A percentile compares a stretch with the other conserved stretches of the same genome.
phyloP scores from a whole-genome alignment of 2,888 invertebrate species.

The Timandra comae region DNA sequence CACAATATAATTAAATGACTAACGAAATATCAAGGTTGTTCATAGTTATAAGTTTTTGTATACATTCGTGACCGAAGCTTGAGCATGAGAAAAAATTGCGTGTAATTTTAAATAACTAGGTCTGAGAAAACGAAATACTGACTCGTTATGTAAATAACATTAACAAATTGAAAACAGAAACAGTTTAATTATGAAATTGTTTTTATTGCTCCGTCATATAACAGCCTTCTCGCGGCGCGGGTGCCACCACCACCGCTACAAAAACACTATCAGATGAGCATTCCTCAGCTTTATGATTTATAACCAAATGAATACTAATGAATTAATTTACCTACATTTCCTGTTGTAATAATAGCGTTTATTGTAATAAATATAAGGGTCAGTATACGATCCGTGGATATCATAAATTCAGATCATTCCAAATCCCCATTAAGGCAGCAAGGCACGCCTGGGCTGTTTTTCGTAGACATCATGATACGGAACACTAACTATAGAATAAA shows the following conservation, averaged over 20 bases:
- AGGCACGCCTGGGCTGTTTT: slow-evolving; percentile 38
- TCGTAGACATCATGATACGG: slow-evolving; percentile 52
- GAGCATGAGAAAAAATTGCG: slow-evolving; percentile 58
- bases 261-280: background rate
- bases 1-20: slow-evolving; percentile 59
- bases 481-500: slow-evolving; percentile 62
- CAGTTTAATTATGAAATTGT: background rate
- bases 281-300: no score
- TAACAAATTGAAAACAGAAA: slow-evolving; percentile 5
- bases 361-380: slow-evolving; percentile 2
- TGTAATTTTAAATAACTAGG: slow-evolving; percentile 63
- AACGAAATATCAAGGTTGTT: slow-evolving; percentile 68
- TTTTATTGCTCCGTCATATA: no score
- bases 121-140: slow-evolving; percentile 39
- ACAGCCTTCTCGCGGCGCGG: no score
- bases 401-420: slow-evolving; percentile 19
- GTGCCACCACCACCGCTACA: no score
- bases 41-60: slow-evolving; percentile 64
- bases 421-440: slow-evolving; percentile 27
- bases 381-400: slow-evolving; percentile 4
- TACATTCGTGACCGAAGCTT: slow-evolving; percentile 63
- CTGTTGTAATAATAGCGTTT: slow-evolving; percentile 1
- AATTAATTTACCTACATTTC: slow-evolving; percentile 2
- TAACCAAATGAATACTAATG: no score
- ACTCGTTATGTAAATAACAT: slow-evolving; percentile 24